Evolutionary conservation across 1,140 invertebrate genomes (phyloP), one percentile per base, ranked within the genome.

Genomic region (Halotydeus destructor): DNA sequence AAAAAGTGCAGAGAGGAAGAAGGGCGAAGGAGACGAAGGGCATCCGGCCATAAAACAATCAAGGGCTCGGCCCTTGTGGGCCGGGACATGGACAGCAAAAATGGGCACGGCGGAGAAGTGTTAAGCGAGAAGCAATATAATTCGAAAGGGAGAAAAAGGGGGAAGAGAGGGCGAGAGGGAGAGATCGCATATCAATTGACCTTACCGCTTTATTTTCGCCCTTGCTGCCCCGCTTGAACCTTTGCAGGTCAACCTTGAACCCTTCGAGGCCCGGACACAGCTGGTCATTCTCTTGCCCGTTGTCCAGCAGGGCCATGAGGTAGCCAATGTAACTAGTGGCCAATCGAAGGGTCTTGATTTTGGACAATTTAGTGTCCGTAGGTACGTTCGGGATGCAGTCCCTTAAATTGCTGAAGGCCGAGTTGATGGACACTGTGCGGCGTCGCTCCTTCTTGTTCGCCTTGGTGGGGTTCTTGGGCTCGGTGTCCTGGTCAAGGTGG

Each of bases 381-480:
- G 86, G 86, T 5, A 94, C 85, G 54, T 93, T 91, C 0, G 89
- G 89, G 51, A 96, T 94, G 57, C 83, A 82, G 43, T 88, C 83
- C 3, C 88, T 61, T 0, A 94, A 64, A 54, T 84, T 76, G 0
- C 82, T 75, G 55, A 93, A 96, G 0, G 86, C 88, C 44, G 77
- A 85, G 62, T 96, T 96, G 49, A 96, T 91, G 49, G 78, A 86
- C 58, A 84, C 78, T 0, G 88, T 96, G 41, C 70, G 54, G 52
- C 85, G 61, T 30, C 86, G 60, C 57, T 94, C 88, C 57, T 94
- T 94, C 60, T 85, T 86, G 58, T 94, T 94, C 23, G 85, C 80
- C 3, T 48, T 51, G 19, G 38, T 43, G 28, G 53, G 39, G 21
- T 45, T 41, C 40, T 51, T 53, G 4, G 33, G 33, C 33, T n/a